Base-by-base conservation (phyloP, 2,888 invertebrate genomes). In the Ditylenchus weischeri region DNA sequence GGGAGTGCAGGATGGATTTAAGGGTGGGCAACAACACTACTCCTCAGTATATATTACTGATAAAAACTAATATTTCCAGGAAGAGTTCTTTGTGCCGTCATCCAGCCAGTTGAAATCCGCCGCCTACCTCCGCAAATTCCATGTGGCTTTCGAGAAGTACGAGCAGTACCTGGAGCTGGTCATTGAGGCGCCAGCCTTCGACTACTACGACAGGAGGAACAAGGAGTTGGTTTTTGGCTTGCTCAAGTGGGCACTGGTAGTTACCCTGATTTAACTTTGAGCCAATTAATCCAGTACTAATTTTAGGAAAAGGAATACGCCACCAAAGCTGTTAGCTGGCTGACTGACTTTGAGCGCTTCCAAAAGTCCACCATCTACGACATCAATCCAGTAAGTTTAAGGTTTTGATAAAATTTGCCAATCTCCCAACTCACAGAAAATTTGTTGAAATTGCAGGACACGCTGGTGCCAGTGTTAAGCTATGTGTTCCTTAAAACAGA, bases 381-480 rank as follows among this genome's bases (percentile, higher is more conserved):
- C 54, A 73, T 82, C 57, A 80, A 78, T 62, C 74, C 76, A 62
- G 79, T 78, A 57, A 63, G 71, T 59, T n/a, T n/a, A 21, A 15
- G 21, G 3, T 36, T 43, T 57, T 7, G 49, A 29, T 5, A 29
- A 61, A 11, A 57, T 21, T 13, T 19, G 8, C 38, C 35, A 47
- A 29, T 57, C 21, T 4, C 2, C 2, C 5, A 4, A 29, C 5
- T 29, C 29, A 29, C 29, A 29, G 2, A 29, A 29, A 29, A 29
- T 4, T 29, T 29, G 5, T 29, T 2, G 29, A 5, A 29, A 29
- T 21, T 68, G 70, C 62, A 73, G 75, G 81, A 83, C 63, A 83
- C 83, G 0, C 78, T 82, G 62, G 80, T 83, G 19, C 81, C 82
- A 2, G 77, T 83, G 2, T 76, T 83, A 62, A 79, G 78, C 62